Evolutionary conservation across 2,797 vertebrate species (phyloP), one percentile per base, ranked within the genome.

Genomic region (Hemibagrus guttatus): DNA sequence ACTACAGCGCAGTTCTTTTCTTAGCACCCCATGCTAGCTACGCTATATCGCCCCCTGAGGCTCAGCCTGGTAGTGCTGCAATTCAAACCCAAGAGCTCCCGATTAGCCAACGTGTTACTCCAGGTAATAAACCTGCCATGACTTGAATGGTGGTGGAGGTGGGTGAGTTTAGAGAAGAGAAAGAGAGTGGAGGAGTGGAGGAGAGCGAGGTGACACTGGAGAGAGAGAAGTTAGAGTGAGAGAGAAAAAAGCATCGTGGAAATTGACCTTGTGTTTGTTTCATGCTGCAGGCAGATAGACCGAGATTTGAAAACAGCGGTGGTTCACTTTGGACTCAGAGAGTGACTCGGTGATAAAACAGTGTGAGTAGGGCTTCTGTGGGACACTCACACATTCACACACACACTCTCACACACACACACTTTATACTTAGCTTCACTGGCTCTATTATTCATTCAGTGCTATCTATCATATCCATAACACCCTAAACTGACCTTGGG

Each of bases 361-460:
- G 66, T 28, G 35, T 58, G 69, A 52, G 83, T 4, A 78, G 58
- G 75, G 54, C 80, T 84, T 84, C 81, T 46, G 12, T 81, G 59
- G 23, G 39, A 81, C 39, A 64, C 35, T 8, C 26, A 46, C 58
- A n/a, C 78, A 63, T 21, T 16, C 21, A 19, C 74, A 14, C 42
- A 54, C 74, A 52, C 72, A 75, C 13, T 46, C 76, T 49, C 78
- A 81, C 26, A 56, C 85, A 87, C 28, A n/a, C 52, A 59, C 76
- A 59, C 52, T 74, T 52, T 80, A 59, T 61, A 80, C 56, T 56
- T 58, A 78, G 69, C 83, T 82, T 79, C 74, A 79, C 72, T 42
- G 59, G 28, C 86, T 86, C 31, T 87, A 87, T 89, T 88, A 89
- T 89, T 89, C 71, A 86, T 86, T 64, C 59, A 28, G 3, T 83